Evolutionary conservation across 2,113 vertebrate species (phyloP), one percentile per base, ranked within the genome.

Genomic region (Laticauda laticaudata): DNA sequence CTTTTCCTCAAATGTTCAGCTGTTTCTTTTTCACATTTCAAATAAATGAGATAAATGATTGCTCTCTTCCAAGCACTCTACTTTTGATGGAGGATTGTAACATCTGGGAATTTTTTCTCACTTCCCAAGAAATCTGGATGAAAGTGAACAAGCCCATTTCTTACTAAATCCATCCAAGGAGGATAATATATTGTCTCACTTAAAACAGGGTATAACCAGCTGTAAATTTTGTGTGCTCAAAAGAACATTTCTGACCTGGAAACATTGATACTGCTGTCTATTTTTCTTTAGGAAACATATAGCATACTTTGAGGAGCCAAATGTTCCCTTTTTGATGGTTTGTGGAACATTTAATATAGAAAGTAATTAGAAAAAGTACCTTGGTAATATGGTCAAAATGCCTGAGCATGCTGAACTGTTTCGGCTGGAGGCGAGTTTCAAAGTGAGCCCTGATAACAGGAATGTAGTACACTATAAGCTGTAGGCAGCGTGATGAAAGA

Each of bases 381-480:
- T 99, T 99, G 6, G 98, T 99, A 96, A 99, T 99, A 97, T 99
- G 99, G 98, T 99, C 98, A 93, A 99, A 99, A 97, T 99, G 99
- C 93, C 99, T 96, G 93, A 99, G 99, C 96, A 99, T 98, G 95
- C 97, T 99, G 94, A 98, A 98, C 96, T 99, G 99, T 97, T 99
- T 99, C 0, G 98, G 98, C 95, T 98, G 99, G 92, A 99, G 98
- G 53, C 98, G 99, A 96, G 98, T 98, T 98, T 99, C 98, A 95
- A 99, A 99, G 95, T 99, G 99, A 96, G 98, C 97, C 96, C 99
- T 97, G 97, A 99, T 99, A 91, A 99, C 95, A 91, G 99, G 99
- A 98, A 99, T 98, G 98, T 99, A 99, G 97, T 99, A 98, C 94
- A 99, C 98, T 3, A 99, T 99, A 93, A 99, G 98, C 98, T 99